Conservation (phyloP, 2,797 vertebrate genomes). For the Petrocephalus sullivani region DNA sequence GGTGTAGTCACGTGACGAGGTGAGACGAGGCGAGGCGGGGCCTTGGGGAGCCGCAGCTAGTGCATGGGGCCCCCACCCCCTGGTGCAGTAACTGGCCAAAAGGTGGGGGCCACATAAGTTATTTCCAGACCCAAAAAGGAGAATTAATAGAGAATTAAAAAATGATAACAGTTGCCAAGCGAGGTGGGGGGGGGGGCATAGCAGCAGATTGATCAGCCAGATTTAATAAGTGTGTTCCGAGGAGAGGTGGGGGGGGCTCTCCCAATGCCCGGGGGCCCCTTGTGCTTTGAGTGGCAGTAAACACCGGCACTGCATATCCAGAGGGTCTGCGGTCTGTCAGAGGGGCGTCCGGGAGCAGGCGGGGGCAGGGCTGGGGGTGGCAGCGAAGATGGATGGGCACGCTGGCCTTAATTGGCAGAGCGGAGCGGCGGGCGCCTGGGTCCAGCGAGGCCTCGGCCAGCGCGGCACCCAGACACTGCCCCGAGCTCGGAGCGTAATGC, state of each 20-base stretch:
- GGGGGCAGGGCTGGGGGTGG: constrained; percentile 37
- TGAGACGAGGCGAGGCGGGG: too few species aligned
- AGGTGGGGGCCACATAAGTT: background rate
- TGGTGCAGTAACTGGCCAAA: background rate
- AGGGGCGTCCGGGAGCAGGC: background rate
- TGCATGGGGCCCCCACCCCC: background rate
- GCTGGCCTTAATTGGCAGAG: constrained; percentile 40
- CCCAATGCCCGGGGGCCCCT: background rate
- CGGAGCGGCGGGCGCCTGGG: constrained; percentile 34
- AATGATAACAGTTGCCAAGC: background rate
- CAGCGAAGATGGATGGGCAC: constrained; percentile 43
- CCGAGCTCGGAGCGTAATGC: background rate
- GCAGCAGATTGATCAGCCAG: background rate
- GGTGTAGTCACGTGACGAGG: background rate
- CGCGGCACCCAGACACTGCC: background rate
- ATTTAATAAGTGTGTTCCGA: background rate
- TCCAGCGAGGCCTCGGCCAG: background rate
- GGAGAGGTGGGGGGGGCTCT: background rate
- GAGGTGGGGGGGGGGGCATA: background rate
- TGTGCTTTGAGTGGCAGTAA: background rate
- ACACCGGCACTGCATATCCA: background rate
- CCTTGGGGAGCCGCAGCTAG: background rate
- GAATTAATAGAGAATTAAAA: background rate
- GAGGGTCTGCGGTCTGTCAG: background rate
- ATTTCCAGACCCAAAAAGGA: background rate